A percentile compares a stretch with the other conserved stretches of the same genome.
Evolutionary conservation across 2,113 vertebrate genomes (phyloP).

Genomic region (Xerus inauris): DNA sequence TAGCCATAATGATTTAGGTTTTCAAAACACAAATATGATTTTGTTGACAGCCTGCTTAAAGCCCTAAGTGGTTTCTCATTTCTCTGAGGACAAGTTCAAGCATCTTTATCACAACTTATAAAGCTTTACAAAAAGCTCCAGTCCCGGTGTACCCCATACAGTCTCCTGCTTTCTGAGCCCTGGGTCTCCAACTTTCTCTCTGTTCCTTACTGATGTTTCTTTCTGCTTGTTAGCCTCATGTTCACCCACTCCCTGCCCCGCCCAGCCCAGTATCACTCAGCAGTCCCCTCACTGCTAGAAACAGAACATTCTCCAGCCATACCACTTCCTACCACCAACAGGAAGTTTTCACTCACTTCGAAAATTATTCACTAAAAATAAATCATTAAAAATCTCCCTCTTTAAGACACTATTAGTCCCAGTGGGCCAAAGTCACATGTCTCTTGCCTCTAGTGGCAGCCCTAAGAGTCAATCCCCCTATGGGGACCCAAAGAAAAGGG

Average conservation of each 20-base stretch:
- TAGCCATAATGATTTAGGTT: background rate
- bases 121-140: background rate
- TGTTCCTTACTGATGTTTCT: background rate
- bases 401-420: background rate
- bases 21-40: background rate
- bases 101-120: background rate
- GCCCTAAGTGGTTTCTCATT: background rate
- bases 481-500: background rate
- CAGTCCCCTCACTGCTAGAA: background rate
- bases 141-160: background rate
- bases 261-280: background rate
- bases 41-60: background rate
- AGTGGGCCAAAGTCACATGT: background rate
- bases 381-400: background rate
- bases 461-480: background rate
- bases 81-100: background rate
- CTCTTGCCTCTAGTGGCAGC: background rate
- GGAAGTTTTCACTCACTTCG: background rate
- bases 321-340: background rate
- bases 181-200: background rate
- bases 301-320: background rate
- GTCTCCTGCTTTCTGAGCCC: background rate
- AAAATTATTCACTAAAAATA: background rate
- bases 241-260: background rate
- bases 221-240: background rate